Base-by-base conservation (phyloP, 2,797 vertebrate species). In the Molossus alvarezi region DNA sequence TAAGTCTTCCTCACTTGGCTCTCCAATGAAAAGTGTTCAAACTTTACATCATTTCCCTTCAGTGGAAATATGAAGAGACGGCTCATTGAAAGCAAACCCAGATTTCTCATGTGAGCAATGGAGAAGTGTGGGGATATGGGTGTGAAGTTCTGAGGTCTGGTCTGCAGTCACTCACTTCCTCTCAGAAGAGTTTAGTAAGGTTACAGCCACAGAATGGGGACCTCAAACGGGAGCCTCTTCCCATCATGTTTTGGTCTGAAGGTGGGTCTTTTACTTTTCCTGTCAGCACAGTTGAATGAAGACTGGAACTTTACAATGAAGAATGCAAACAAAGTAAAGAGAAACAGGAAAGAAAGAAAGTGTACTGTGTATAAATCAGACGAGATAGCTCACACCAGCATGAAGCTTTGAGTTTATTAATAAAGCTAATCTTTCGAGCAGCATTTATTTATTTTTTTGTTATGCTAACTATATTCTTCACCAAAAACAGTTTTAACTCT, bases 291-390 rank as follows among this genome's bases (percentile, higher is more conserved):
- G 3, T 55, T 3, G 12, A 86, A 5, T 58, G 12, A 88, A 77
- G n/a, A 58, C 10, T 91, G 18, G 5, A 83, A 65, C 67, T 92
- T 77, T 45, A 81, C 65, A 81, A 76, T 27, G 64, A 87, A 84
- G 18, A 25, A 76, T 62, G 89, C 20, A 29, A 53, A 88, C 2
- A 79, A 75, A 58, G 8, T 69, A 37, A 60, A 65, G 33, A 84
- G 80, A 89, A 91, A 15, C 23, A 73, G n/a, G 29, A 94, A 82
- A 51, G 20, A 89, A 89, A 73, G 1, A 27, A 76, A 64, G 8
- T 15, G 0, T 7, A 23, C 9, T 53, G 8, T 2, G 0, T 53
- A 14, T 9, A 51, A 33, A 33, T 73, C 25, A 80, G 55, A 57
- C 5, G 0, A 2, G 25, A 15, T 89, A 48, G n/a, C 8, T 71